Evolutionary conservation across 2,888 invertebrate genomes (phyloP), one percentile per base, ranked within the genome.

Genomic region (Tinea pellionella): DNA sequence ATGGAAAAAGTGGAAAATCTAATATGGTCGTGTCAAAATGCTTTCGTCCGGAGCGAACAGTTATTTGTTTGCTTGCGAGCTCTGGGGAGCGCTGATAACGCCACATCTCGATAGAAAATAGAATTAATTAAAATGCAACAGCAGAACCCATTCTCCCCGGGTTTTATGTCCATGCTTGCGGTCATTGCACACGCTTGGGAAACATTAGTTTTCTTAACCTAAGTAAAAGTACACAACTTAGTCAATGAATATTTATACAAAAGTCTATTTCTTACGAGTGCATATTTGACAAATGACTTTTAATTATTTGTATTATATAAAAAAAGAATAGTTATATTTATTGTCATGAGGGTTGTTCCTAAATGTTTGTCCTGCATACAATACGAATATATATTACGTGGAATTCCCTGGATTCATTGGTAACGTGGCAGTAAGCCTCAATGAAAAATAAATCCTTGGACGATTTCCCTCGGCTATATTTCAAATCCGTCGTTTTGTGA

Each of bases 41-140:
- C 78, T 78, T 76, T 75, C 72, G 75, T 72, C 69, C 70, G 68
- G 66, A 72, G 71, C 72, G 71, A 73, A 69, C 74, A 76, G 75
- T 74, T 78, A 82, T 81, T 78, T 85, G 84, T 85, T 84, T 83
- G 77, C 72, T 72, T 71, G 74, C 76, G 73, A 71, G 74, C 83
- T 78, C 84, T 85, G 86, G 74, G 78, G 75, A 69, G 63, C 65
- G 70, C 78, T 74, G 85, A 84, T 85, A 85, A 75, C 80, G 74
- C 77, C 74, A 74, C 77, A 84, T 82, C 80, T 77, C 75, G 82
- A 85, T 86, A 84, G 83, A 84, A 84, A 83, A 83, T 81, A 76
- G 79, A 85, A 86, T 86, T 86, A 85, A 87, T 86, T 87, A 86
- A 86, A 84, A 85, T 83, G 80, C 85, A 84, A 77, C 80, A 83